Base-by-base conservation (phyloP, 2,797 vertebrate species). In the Notolepis coatsorum region DNA sequence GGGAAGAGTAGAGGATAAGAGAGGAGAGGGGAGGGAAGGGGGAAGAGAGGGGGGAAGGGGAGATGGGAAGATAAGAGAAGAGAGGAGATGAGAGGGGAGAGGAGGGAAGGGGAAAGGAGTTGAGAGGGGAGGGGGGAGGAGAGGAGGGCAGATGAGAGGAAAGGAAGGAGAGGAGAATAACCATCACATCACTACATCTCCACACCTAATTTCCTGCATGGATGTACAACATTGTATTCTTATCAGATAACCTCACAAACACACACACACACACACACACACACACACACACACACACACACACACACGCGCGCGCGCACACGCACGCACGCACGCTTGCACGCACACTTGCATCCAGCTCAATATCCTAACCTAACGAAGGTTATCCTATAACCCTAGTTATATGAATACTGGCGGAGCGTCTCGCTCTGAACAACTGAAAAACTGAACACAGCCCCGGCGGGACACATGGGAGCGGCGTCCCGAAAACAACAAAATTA, bases 31-130 rank as follows among this genome's bases (percentile, higher is more conserved):
- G 5, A 24, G 42, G 38, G 42, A 31, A 23, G 21, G 39, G 38
- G 12, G 47, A 58, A 57, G 54, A 43, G 15, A 24, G n/a, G 86
- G 72, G 77, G 78, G 76, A 73, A 73, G 59, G 48, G 69, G 76
- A 60, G n/a, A n/a, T n/a, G 58, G 80, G 82, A 86, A 73, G 72
- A 57, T 38, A 42, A 54, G n/a, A 23, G 9, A 25, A 41, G 28
- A 30, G 35, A n/a, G 49, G 47, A 30, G 35, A 55, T 28, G 65
- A 54, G 27, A 43, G 17, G 35, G 49, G 21, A 41, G 64, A 33
- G 17, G 58, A 18, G n/a, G n/a, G n/a, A n/a, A n/a, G n/a, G n/a
- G n/a, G n/a, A n/a, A n/a, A n/a, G n/a, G n/a, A n/a, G n/a, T n/a
- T n/a, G 50, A 61, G 30, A 38, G 30, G 33, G 47, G 37, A 20